These are phyloP conservation scores for Drosophila bunnanda DNA, from an alignment of 2,888 invertebrate species.

Conservation along the genomic window DNA sequence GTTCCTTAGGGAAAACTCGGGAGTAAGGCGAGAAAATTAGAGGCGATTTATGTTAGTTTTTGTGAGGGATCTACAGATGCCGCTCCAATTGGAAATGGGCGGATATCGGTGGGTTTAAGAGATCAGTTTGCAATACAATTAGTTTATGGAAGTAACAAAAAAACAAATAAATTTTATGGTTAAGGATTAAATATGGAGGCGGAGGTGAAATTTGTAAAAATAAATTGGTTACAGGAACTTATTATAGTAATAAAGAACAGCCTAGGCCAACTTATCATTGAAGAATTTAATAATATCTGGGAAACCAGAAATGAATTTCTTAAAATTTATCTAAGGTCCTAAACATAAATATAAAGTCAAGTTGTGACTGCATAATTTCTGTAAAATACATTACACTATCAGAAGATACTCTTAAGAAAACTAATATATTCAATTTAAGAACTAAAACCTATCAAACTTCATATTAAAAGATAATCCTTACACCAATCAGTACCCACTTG, in stretches of 20 bases:
- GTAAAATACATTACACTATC: background rate
- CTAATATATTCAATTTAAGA: background rate
- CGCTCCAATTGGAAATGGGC: constrained; percentile 53
- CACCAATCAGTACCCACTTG: background rate
- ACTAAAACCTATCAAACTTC: background rate
- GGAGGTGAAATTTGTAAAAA: background rate
- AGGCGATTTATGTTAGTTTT: constrained; percentile 56
- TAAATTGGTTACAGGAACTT: background rate
- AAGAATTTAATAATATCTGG: background rate
- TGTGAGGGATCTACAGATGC: constrained; percentile 55
- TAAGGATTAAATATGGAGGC: background rate
- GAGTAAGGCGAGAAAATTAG: constrained; percentile 67
- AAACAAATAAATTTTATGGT: background rate
- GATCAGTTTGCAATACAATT: constrained; percentile 25
- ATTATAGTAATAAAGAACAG: background rate
- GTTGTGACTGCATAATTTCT: background rate
- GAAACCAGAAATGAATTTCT: too few relatives aligned
- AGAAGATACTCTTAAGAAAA: background rate
- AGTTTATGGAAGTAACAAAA: background rate
- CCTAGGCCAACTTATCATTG: too few relatives aligned
- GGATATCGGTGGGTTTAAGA: constrained; percentile 43
- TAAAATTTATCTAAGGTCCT: background rate
- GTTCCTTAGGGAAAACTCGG: constrained; percentile 14
- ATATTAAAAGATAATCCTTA: background rate
- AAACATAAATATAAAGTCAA: background rate